Evolutionary conservation across 2,113 vertebrate species (phyloP), one percentile per base, ranked within the genome.

Genomic region (Macquaria australasica): DNA sequence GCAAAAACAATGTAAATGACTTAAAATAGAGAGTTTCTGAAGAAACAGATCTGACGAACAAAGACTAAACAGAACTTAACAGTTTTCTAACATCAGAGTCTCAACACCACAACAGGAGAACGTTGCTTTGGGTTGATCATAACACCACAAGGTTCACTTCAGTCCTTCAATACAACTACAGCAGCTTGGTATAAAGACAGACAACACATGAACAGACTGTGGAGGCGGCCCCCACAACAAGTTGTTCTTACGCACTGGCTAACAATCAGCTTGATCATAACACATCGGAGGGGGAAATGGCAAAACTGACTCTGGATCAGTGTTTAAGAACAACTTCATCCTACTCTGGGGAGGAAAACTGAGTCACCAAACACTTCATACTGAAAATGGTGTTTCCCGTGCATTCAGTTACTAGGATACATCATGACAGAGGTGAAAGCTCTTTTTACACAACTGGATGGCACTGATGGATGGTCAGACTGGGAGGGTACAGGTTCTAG

Each of bases 121-220:
- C 8, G 62, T 75, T 55, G 67, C 72, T 88, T 88, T 81, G 75
- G 59, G 58, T 77, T 23, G 67, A 81, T 73, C 64, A 70, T 73
- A 89, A 83, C 73, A 87, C 74, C 79, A 86, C 82, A 28, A 86
- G 84, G 62, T 91, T 90, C 79, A 88, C 51, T 79, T 91, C 87
- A 87, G 87, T 93, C 88, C 82, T 89, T 89, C 86, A 88, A 56
- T 28, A 84, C 85, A 63, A 77, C 79, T 83, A 91, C 92, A 92
- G 91, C 92, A 93, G 92, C 91, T 87, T 62, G 71, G 77, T 81
- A 73, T 58, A 41, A 72, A 83, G 58, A 89, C 43, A 39, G 45
- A 87, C 81, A 87, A 81, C 86, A 90, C 59, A 78, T 56, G 41
- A 45, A 88, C 74, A 82, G 43, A 81, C 55, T 15, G 68, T 6